A percentile compares a stretch with the other conserved stretches of the same genome.
phyloP scores from a whole-genome alignment of 2,113 vertebrate genomes.

The Macheiramphus alcinus region DNA sequence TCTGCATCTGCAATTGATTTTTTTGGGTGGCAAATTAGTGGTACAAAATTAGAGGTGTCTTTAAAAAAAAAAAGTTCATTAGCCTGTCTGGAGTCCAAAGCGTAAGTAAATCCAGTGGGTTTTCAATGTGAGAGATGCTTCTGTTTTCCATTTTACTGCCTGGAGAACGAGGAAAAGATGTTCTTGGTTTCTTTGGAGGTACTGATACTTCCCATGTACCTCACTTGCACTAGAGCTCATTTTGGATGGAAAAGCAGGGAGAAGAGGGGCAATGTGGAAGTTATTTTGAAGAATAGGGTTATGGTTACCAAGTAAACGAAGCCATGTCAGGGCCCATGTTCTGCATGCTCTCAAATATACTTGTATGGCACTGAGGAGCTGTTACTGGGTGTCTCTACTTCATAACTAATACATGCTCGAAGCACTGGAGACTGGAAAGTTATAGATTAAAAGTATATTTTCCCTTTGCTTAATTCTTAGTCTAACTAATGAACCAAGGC shows the following conservation, averaged over 20 bases:
- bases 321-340: rapidly evolving
- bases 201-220: not conserved
- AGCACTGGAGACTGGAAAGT: not conserved
- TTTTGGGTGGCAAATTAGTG: not conserved
- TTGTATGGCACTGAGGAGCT: not conserved
- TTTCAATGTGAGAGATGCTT: not conserved
- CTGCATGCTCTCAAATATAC: not conserved
- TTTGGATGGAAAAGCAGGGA: not conserved
- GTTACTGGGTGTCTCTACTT: not conserved
- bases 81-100: not conserved
- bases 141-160: not conserved
- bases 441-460: not conserved
- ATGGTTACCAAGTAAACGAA: not conserved
- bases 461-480: not conserved
- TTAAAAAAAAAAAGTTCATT: not conserved
- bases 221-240: not conserved
- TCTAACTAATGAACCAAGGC: not conserved
- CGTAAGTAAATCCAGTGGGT: not conserved
- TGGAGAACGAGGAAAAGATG: not conserved
- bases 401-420: not conserved
- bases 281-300: not conserved
- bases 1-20: not conserved
- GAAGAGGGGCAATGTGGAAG: not conserved
- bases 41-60: not conserved
- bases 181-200: not conserved